Evolutionary conservation across 2,113 vertebrate genomes (phyloP).

Genomic region (Tenebrosternarchus preto): DNA sequence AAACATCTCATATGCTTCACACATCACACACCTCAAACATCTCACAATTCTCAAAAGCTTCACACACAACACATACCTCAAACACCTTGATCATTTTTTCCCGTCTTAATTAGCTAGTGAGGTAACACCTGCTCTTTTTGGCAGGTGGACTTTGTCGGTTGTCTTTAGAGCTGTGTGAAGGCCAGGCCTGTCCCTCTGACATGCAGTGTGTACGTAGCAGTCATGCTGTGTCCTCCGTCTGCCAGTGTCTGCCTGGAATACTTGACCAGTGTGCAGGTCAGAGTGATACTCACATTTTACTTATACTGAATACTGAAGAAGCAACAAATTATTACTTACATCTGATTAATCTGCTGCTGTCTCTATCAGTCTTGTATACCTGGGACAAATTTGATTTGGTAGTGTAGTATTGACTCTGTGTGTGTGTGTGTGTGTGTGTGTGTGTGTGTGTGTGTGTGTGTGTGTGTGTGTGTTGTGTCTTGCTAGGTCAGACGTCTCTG

Average conservation of each 20-base stretch:
- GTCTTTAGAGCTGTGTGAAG: conserved; percentile 83
- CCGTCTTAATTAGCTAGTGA: not conserved
- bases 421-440: not conserved
- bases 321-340: too few relatives aligned
- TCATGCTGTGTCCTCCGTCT: conserved; percentile 86
- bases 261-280: conserved; percentile 91
- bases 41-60: too few relatives aligned
- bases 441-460: not conserved
- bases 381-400: too few relatives aligned
- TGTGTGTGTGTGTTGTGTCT: conserved; percentile 22
- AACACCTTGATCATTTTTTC: too few relatives aligned
- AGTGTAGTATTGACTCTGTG: not conserved
- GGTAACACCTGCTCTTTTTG: not conserved
- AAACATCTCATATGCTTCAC: too few relatives aligned
- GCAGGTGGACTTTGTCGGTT: conserved; percentile 85
- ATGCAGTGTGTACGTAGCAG: conserved; percentile 92
- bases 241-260: conserved; percentile 89
- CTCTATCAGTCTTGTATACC: too few relatives aligned
- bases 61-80: too few relatives aligned
- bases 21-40: too few relatives aligned
- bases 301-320: too few relatives aligned
- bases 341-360: too few relatives aligned
- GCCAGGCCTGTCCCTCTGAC: conserved; percentile 89
- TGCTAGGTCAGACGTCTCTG: conserved; percentile 87
- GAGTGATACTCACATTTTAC: not conserved